Conservation (phyloP, 2,888 invertebrate genomes). For the Ophioninae sp. region DNA sequence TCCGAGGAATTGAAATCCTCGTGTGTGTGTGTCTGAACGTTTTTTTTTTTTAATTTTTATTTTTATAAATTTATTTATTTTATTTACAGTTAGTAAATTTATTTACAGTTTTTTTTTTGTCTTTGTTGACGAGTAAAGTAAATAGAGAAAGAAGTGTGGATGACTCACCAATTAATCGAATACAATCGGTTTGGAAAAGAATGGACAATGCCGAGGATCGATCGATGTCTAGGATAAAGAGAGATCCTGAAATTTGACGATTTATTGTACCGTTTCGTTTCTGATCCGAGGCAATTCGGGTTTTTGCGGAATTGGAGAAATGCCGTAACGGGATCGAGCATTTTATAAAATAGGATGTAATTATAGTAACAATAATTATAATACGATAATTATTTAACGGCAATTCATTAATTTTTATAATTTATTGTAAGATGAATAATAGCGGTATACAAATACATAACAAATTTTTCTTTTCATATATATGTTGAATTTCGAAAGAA, state of each 20-base stretch:
- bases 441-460: not conserved
- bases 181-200: not conserved
- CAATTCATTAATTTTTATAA: no score
- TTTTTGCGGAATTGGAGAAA: not conserved
- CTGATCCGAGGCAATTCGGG: not conserved
- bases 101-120: not conserved
- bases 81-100: not conserved
- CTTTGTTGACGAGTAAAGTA: not conserved
- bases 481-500: not conserved
- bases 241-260: not conserved
- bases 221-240: not conserved
- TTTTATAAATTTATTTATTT: not conserved
- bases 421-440: not conserved
- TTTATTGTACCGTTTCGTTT: not conserved
- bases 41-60: not conserved
- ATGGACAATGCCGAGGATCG: conserved; percentile 4
- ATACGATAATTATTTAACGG: no score
- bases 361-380: no score
- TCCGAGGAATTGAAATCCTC: conserved; percentile 7
- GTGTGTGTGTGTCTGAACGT: not conserved
- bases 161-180: conserved; percentile 1
- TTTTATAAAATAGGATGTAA: not conserved
- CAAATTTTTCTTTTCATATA: not conserved
- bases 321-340: not conserved
- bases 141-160: not conserved